A percentile compares a stretch with the other conserved stretches of the same genome.
These are phyloP conservation scores for Nephrocerus scutellatus DNA, from an alignment of 2,888 invertebrate genomes.

Conservation along the genomic window DNA sequence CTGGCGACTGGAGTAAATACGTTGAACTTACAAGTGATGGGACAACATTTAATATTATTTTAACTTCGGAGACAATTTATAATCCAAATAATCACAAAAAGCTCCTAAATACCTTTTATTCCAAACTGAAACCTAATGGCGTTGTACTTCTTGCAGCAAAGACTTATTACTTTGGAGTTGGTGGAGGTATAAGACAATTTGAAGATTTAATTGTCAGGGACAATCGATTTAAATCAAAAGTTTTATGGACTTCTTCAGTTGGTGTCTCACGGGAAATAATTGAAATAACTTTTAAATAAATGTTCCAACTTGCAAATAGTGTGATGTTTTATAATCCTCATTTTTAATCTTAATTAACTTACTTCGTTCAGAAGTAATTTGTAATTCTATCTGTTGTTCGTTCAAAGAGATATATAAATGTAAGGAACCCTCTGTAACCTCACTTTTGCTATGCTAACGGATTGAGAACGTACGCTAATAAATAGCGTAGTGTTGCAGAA, in stretches of 20 bases:
- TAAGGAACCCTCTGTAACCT: too few species aligned
- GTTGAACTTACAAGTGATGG: slow-evolving; percentile 41
- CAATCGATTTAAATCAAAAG: slow-evolving; percentile 51
- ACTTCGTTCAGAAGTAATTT: not conserved
- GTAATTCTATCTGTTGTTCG: not conserved
- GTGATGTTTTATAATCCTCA: too few species aligned
- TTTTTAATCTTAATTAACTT: too few species aligned
- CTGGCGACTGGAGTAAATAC: slow-evolving; percentile 72
- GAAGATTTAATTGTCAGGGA: slow-evolving; percentile 55
- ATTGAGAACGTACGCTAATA: too few species aligned
- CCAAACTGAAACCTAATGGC: slow-evolving; percentile 55
- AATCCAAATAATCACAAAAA: slow-evolving; percentile 73
- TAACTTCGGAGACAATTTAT: slow-evolving; percentile 92
- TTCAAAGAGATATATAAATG: too few species aligned
- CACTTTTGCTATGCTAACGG: too few species aligned
- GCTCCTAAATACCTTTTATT: slow-evolving; percentile 61
- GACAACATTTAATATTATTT: slow-evolving; percentile 70
- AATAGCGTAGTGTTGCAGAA: too few species aligned
- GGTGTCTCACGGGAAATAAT: slow-evolving; percentile 42
- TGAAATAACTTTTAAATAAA: slow-evolving; percentile 26
- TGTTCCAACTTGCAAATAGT: not conserved
- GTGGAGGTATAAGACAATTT: slow-evolving; percentile 77
- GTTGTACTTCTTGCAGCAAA: slow-evolving; percentile 75
- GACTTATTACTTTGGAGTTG: slow-evolving; percentile 90
- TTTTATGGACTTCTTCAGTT: slow-evolving; percentile 58